Base-by-base conservation (phyloP, 2,797 vertebrate species). In the Glossophaga mutica region DNA sequence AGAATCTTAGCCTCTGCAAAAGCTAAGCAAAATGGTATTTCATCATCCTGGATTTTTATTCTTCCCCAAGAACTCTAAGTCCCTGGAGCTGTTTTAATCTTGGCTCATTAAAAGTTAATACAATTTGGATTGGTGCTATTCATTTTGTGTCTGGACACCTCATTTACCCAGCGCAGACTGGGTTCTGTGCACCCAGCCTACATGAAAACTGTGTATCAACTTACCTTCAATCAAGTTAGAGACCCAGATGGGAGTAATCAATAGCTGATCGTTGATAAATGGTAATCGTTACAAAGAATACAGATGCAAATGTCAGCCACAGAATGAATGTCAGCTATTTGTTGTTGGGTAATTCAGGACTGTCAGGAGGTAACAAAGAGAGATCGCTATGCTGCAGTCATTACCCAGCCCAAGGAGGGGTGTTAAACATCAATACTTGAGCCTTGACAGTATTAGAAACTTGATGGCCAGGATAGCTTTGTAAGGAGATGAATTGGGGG, bases 271-370 rank as follows among this genome's bases (percentile, higher is more conserved):
- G 7, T 73, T 95, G 97, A 96, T 83, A 73, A 95, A 91, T 89
- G 91, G 74, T 96, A 87, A 92, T 98, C 89, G 1, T 97, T 97
- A 96, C 29, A 46, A 90, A 95, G 91, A 93, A 92, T 95, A 89
- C 84, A 92, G 91, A 97, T 94, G 97, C 84, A 97, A 95, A 96
- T 97, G 96, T 94, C 96, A 97, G 83, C 86, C 65, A 39, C 70
- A 87, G 95, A 97, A 97, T 94, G 96, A 91, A 98, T 83, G 84
- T 50, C 65, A 87, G 90, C 50, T 87, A 79, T 93, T 94, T 94
- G 74, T 48, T 71, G 81, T 81, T 73, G 48, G 89, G 91, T 95
- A 97, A 97, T 95, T 97, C 59, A 14, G 34, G 44, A 8, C 44
- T 92, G 88, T 95, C 95, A 90, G 81, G 39, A 90, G 34, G 84